Conservation (phyloP, 2,888 invertebrate genomes). For the Chrysolina haemoptera region DNA sequence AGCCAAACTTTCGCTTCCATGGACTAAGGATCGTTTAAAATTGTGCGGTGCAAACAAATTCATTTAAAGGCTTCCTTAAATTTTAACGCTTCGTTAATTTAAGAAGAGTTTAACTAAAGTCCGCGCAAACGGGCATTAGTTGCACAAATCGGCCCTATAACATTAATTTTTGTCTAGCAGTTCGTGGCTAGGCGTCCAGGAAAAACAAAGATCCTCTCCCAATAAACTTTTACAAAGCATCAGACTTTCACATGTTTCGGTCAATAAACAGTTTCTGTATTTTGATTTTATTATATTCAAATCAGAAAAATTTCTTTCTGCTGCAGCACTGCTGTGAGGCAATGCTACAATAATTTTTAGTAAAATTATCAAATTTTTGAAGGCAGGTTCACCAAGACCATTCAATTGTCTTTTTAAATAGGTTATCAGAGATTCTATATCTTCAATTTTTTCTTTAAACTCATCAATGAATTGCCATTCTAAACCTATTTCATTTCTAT, state of each 20-base stretch:
- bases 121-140: too few species aligned
- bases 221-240: constrained; percentile 19
- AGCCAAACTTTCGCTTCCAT: too few species aligned
- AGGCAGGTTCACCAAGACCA: constrained; percentile 12
- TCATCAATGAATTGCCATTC: constrained; percentile 22
- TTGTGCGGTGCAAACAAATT: too few species aligned
- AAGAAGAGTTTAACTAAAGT: too few species aligned
- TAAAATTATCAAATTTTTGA: constrained; percentile 8
- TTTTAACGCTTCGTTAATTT: too few species aligned
- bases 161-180: constrained; percentile 3
- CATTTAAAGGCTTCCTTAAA: too few species aligned
- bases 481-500: constrained; percentile 16
- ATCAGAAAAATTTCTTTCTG: constrained; percentile 13
- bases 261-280: constrained; percentile 13
- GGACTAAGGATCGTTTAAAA: too few species aligned
- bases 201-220: constrained; percentile 4
- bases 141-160: too few species aligned
- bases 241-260: constrained; percentile 16
- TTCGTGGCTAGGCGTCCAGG: constrained; percentile 20
- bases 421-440: constrained; percentile 8
- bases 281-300: constrained; percentile 22
- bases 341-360: constrained; percentile 23
- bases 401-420: constrained; percentile 19
- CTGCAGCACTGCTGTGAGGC: constrained; percentile 17
- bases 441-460: constrained; percentile 22